Evolutionary conservation across 2,888 invertebrate genomes (phyloP).

Genomic region (Habrosyne pyritoides): DNA sequence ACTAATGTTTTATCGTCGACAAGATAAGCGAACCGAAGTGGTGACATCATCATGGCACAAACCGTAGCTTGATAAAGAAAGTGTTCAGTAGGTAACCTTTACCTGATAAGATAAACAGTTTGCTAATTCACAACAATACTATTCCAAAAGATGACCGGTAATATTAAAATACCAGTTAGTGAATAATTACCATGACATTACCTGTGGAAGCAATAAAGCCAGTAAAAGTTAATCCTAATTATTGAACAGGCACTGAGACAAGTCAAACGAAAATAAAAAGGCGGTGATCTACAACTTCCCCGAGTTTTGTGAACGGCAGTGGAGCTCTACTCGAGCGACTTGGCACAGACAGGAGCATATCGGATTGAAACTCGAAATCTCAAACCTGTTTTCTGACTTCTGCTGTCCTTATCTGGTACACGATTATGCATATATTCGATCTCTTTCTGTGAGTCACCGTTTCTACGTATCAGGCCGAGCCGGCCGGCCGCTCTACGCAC

Average conservation of each 20-base stretch:
- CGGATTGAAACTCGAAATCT: conserved; percentile 82
- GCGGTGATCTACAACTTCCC: conserved; percentile 56
- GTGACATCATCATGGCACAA: conserved; percentile 74
- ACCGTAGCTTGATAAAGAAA: conserved; percentile 73
- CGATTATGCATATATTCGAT: conserved; percentile 54
- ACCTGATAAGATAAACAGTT: conserved; percentile 63
- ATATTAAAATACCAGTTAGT: conserved; percentile 32
- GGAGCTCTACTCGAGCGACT: conserved; percentile 69
- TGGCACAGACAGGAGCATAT: conserved; percentile 79
- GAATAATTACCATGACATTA: conserved; percentile 42
- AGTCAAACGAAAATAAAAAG: conserved; percentile 46
- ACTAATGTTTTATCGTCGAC: conserved; percentile 66
- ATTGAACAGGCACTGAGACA: conserved; percentile 27
- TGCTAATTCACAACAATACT: conserved; percentile 49
- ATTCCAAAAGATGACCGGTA: conserved; percentile 21
- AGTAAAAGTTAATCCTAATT: conserved; percentile 40
- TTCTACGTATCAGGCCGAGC: conserved; percentile 72
- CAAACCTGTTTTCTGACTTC: conserved; percentile 75
- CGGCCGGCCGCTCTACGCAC: conserved; percentile 74
- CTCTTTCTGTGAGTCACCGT: conserved; percentile 79
- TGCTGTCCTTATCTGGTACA: conserved; percentile 62
- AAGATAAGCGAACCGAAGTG: conserved; percentile 72
- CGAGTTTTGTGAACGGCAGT: conserved; percentile 56
- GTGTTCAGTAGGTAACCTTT: conserved; percentile 70
- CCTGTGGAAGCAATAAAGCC: conserved; percentile 31